Percentiles rank a stretch among this genome's conserved stretches.
Conservation (phyloP, 2,113 vertebrate genomes). For the Oreochromis niloticus region DNA sequence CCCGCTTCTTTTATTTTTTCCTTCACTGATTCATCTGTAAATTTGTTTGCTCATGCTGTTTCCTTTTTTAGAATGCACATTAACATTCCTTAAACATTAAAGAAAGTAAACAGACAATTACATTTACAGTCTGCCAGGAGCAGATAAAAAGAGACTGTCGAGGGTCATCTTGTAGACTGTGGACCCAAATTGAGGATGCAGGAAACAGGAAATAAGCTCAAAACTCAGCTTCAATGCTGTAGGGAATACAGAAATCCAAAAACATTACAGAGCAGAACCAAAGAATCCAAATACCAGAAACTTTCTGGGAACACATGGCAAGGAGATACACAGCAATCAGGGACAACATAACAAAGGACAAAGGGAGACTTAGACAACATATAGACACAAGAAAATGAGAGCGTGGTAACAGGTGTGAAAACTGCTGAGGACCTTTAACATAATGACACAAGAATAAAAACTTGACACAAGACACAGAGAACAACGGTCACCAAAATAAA, state of each 20-base stretch:
- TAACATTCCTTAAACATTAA: background rate
- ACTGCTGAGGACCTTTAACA: background rate
- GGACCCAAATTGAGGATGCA: background rate
- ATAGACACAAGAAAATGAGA: background rate
- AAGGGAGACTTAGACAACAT: background rate
- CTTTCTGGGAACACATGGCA: background rate
- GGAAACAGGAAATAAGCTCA: background rate
- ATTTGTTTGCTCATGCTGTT: background rate
- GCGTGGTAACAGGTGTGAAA: background rate
- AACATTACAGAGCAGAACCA: background rate
- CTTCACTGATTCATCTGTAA: conserved; percentile 27
- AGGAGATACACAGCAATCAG: background rate
- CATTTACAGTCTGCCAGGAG: background rate
- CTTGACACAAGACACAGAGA: background rate
- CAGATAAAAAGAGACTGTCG: background rate
- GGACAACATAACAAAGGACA: background rate
- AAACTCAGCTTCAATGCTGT: background rate
- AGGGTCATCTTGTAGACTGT: background rate
- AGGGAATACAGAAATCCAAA: background rate
- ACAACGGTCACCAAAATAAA: background rate
- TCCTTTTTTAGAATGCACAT: background rate
- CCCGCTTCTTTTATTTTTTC: background rate
- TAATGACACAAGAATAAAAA: background rate
- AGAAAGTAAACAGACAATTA: background rate
- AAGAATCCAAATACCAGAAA: background rate